Conservation (phyloP, 2,797 vertebrate species). For the Chelmon rostratus region DNA sequence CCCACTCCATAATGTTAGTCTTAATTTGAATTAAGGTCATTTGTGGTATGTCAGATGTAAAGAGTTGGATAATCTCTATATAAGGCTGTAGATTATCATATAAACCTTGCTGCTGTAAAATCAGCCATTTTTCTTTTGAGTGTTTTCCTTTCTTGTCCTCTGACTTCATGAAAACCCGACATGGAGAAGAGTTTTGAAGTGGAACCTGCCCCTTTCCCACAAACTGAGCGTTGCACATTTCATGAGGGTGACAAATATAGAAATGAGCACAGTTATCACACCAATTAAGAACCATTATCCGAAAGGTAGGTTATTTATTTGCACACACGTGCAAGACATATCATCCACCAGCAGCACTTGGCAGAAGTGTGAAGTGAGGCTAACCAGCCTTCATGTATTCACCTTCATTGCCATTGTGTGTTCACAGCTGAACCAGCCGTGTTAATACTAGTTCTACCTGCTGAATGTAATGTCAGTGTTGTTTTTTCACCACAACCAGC, state of each 20-base stretch:
- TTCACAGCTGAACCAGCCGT: constrained; percentile 33
- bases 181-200: neutral
- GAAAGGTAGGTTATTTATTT: neutral
- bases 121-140: neutral
- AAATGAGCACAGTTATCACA: neutral
- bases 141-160: neutral
- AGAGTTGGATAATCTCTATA: neutral
- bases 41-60: neutral
- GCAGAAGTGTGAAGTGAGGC: neutral
- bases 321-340: neutral
- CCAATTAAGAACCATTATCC: neutral
- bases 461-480: constrained; percentile 63
- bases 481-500: constrained; percentile 71
- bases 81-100: neutral
- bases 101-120: neutral
- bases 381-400: neutral
- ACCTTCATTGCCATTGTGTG: neutral
- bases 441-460: constrained; percentile 75
- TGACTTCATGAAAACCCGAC: neutral
- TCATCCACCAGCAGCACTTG: neutral
- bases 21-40: neutral
- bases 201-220: neutral
- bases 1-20: constrained; percentile 10
- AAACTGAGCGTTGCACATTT: neutral
- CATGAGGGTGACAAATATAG: neutral